Evolutionary conservation across 2,113 vertebrate genomes (phyloP).

Genomic region (Sinosuthora webbiana): DNA sequence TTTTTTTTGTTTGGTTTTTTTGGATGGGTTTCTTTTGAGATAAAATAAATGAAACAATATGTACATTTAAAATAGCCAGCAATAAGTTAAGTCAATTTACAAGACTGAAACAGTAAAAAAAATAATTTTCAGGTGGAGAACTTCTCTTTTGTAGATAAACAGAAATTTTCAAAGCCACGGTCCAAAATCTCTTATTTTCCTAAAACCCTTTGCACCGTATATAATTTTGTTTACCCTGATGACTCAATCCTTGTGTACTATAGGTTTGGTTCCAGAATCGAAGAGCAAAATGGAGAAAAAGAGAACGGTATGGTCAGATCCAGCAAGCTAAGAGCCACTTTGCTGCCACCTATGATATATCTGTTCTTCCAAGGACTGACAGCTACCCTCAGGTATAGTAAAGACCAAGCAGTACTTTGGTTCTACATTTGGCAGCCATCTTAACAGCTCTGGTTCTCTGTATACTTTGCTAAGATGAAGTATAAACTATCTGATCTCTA

Average conservation of each 20-base stretch:
- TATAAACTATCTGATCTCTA: background rate
- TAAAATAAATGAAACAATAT: background rate
- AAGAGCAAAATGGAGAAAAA: constrained; percentile 97
- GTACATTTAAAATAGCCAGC: background rate
- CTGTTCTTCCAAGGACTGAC: constrained; percentile 91
- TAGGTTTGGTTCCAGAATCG: constrained; percentile 99
- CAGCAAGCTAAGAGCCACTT: constrained; percentile 97
- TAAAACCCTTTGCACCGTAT: background rate
- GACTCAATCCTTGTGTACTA: background rate
- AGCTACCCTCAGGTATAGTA: constrained; percentile 88
- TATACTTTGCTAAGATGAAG: background rate
- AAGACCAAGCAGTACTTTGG: constrained; percentile 3
- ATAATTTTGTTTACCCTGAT: background rate
- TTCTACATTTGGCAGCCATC: background rate
- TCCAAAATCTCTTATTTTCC: background rate
- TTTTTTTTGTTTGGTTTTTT: background rate
- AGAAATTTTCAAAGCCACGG: background rate
- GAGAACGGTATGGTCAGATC: constrained; percentile 96
- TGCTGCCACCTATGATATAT: constrained; percentile 93
- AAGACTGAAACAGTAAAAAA: background rate
- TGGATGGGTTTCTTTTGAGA: background rate
- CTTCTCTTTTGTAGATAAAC: background rate
- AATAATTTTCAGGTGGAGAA: background rate
- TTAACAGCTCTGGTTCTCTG: background rate
- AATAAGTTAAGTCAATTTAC: background rate